A percentile compares a stretch with the other conserved stretches of the same genome.
These are phyloP conservation scores for Helostoma temminkii DNA, from an alignment of 2,797 vertebrate genomes.

Conservation along the genomic window DNA sequence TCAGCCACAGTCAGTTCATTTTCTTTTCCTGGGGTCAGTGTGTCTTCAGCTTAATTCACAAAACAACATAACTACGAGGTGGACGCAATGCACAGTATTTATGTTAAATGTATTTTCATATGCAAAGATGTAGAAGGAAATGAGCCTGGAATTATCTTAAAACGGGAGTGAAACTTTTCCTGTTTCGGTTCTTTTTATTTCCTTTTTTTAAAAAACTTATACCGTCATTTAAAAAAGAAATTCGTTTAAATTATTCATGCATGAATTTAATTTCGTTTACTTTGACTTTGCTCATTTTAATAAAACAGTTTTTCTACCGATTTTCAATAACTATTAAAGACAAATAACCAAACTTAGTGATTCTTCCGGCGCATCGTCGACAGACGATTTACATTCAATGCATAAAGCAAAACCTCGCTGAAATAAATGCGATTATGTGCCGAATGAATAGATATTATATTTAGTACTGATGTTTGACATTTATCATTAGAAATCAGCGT, in stretches of 20 bases:
- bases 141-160: background rate
- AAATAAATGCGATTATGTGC: constrained; percentile 6
- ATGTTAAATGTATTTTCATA: constrained; percentile 13
- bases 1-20: background rate
- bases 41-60: background rate
- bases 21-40: background rate
- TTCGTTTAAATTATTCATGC: constrained; percentile 17
- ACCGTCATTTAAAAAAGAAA: fast-evolving
- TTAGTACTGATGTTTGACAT: background rate
- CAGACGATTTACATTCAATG: constrained; percentile 55
- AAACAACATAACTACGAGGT: background rate
- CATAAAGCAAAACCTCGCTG: constrained; percentile 21
- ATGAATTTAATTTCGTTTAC: constrained; percentile 50
- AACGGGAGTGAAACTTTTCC: background rate
- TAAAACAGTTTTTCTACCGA: background rate
- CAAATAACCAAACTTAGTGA: background rate
- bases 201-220: too few species aligned
- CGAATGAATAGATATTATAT: fast-evolving
- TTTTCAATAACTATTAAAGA: background rate
- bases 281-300: background rate
- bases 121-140: background rate
- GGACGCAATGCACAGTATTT: background rate
- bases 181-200: background rate
- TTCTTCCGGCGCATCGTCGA: background rate
- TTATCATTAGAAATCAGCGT: background rate